phyloP scores from a whole-genome alignment of 2,888 invertebrate genomes.

The Macrophya annulata region DNA sequence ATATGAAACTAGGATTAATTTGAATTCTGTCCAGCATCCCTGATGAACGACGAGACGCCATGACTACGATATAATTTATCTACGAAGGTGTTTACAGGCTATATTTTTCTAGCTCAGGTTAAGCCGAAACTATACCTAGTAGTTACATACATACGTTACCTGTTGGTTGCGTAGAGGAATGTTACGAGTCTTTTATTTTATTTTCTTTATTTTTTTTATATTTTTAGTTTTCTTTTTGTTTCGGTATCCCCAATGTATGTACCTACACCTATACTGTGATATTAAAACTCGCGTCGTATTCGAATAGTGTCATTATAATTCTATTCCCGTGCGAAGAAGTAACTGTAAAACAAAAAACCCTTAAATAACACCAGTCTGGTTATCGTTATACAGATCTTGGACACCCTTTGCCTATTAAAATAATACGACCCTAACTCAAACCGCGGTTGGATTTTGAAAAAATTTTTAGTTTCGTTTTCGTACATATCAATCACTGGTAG shows the following conservation, averaged over 20 bases:
- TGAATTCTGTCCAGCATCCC: constrained; percentile 50
- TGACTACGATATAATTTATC: constrained; percentile 52
- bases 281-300: neutral
- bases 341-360: constrained; percentile 72
- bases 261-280: neutral
- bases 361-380: constrained; percentile 61
- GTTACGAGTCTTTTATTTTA: neutral
- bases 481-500: constrained; percentile 50
- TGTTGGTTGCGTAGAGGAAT: constrained; percentile 35
- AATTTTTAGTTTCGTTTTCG: constrained; percentile 21
- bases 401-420: constrained; percentile 57
- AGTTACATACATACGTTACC: neutral
- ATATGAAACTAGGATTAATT: constrained; percentile 50
- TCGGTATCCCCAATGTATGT: neutral
- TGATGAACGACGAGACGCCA: constrained; percentile 43
- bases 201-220: too few relatives aligned
- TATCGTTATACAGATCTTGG: constrained; percentile 54
- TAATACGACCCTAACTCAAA: constrained; percentile 55
- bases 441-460: constrained; percentile 20
- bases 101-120: constrained; percentile 16
- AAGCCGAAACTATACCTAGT: neutral
- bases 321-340: constrained; percentile 69
- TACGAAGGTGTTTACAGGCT: constrained; percentile 51
- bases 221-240: neutral
- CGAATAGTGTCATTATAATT: constrained; percentile 72